Percentiles rank a stretch among this genome's conserved stretches.
Conservation (phyloP, 2,113 vertebrate genomes). For the Promerops cafer region DNA sequence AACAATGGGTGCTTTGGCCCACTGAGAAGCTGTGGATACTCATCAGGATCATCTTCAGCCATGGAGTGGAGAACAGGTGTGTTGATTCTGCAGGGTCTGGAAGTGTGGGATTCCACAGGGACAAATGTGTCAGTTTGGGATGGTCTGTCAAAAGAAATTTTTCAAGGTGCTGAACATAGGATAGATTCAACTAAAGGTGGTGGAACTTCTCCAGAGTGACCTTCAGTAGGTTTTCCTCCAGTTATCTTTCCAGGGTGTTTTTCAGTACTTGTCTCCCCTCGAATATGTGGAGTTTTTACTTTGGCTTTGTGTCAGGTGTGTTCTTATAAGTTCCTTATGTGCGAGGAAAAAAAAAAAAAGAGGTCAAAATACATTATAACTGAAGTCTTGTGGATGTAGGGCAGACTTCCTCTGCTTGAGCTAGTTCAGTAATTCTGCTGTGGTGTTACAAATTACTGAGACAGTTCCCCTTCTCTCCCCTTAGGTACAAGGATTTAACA, state of each 20-base stretch:
- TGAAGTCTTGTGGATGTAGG: background rate
- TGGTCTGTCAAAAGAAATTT: background rate
- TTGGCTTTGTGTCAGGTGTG: background rate
- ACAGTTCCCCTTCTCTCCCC: background rate
- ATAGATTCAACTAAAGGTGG: background rate
- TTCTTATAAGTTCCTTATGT: background rate
- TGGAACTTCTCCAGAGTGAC: background rate
- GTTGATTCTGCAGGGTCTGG: background rate
- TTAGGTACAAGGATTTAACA: background rate
- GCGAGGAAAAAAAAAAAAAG: background rate
- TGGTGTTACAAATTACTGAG: constrained; percentile 22
- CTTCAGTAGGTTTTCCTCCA: background rate
- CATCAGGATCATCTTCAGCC: background rate
- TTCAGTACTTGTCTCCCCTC: background rate
- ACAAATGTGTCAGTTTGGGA: background rate
- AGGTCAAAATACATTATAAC: constrained; percentile 24
- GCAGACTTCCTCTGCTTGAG: constrained; percentile 23
- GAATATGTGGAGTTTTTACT: background rate
- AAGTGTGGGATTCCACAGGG: rapidly evolving
- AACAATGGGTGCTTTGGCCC: background rate
- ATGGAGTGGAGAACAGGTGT: background rate
- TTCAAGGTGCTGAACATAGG: background rate
- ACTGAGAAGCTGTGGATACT: background rate
- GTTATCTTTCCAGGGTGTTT: background rate
- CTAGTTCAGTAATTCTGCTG: background rate